Conservation (phyloP, 2,888 invertebrate genomes). For the Volucella inflata region DNA sequence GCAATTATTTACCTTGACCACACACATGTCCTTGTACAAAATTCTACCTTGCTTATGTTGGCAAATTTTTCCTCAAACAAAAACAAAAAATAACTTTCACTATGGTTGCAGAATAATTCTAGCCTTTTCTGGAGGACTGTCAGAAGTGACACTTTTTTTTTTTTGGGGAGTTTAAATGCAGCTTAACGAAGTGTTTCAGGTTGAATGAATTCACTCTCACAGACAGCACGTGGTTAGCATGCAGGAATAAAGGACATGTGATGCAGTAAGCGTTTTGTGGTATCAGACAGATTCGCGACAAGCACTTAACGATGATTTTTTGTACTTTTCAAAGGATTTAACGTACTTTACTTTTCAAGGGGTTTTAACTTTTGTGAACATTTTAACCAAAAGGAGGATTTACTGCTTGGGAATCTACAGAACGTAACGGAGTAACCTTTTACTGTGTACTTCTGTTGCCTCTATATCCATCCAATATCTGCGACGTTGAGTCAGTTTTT, state of each 20-base stretch:
- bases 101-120: constrained; percentile 14
- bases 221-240: constrained; percentile 44
- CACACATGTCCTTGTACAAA: constrained; percentile 39
- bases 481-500: too few relatives aligned
- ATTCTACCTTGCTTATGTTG: constrained; percentile 20
- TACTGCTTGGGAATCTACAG: too few relatives aligned
- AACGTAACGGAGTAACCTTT: too few relatives aligned
- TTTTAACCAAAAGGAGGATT: too few relatives aligned
- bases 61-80: background rate
- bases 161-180: background rate
- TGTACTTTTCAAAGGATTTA: too few relatives aligned
- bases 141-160: constrained; percentile 30
- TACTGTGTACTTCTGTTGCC: too few relatives aligned
- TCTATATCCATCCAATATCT: too few relatives aligned
- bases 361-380: too few relatives aligned
- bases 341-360: too few relatives aligned
- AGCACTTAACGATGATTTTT: too few relatives aligned
- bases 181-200: constrained; percentile 37
- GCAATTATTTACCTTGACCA: constrained; percentile 70
- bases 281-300: too few relatives aligned
- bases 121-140: background rate
- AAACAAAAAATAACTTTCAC: constrained; percentile 25
- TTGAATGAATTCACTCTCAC: constrained; percentile 48
- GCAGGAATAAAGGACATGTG: background rate
- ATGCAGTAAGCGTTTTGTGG: too few relatives aligned